phyloP scores from a whole-genome alignment of 2,113 vertebrate genomes.

The Zapornia atra region DNA sequence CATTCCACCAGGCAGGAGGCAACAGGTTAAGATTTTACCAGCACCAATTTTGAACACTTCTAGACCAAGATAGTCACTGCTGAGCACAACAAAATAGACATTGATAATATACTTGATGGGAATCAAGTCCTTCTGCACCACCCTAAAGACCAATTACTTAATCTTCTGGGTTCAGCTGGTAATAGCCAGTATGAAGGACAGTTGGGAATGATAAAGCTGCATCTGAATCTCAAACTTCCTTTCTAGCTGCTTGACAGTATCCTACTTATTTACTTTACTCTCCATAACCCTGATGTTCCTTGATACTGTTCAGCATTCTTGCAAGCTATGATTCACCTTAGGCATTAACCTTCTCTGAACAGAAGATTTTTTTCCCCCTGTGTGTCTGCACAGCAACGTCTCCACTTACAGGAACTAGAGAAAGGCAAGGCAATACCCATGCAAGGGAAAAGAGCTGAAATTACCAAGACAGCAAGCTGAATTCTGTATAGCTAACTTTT shows the following conservation, averaged over 20 bases:
- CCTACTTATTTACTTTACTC: background rate
- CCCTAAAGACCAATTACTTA: background rate
- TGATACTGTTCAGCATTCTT: background rate
- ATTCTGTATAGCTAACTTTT: background rate
- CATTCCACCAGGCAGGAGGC: background rate
- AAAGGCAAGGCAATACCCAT: background rate
- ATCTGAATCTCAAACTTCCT: background rate
- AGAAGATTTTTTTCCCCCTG: background rate
- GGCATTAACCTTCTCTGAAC: background rate
- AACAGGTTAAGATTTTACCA: background rate
- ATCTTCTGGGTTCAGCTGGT: background rate
- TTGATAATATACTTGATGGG: background rate
- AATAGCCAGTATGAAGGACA: background rate
- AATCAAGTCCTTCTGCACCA: background rate
- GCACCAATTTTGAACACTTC: background rate
- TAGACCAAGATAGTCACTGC: background rate
- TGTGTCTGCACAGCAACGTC: background rate
- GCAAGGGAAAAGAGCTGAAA: background rate
- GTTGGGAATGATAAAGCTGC: background rate
- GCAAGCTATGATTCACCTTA: background rate
- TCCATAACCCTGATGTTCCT: background rate
- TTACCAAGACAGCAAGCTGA: background rate
- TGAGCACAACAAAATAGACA: background rate
- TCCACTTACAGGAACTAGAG: background rate
- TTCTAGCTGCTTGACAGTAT: background rate